phyloP scores from a whole-genome alignment of 2,113 vertebrate species.

The Heteronetta atricapilla region DNA sequence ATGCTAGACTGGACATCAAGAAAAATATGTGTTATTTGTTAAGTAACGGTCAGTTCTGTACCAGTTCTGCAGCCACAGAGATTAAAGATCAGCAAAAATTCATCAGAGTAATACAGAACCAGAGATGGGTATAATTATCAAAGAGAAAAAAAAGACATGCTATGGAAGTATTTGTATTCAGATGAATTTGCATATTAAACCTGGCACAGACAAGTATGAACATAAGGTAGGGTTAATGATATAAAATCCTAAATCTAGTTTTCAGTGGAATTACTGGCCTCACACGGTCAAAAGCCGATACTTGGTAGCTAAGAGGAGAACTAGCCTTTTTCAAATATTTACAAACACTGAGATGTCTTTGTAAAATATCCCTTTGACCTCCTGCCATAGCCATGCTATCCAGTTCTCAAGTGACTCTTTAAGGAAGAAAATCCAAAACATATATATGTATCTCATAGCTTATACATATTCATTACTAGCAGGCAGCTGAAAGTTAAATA shows the following conservation, averaged over 20 bases:
- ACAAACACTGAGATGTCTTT: neutral
- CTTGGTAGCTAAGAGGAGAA: neutral
- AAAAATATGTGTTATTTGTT: neutral
- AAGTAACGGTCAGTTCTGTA: neutral
- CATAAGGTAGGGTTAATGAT: conserved; percentile 2
- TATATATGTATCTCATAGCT: neutral
- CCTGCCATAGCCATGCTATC: neutral
- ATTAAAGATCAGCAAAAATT: neutral
- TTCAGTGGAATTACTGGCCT: neutral
- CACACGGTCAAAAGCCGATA: conserved; percentile 1
- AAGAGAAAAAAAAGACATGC: neutral
- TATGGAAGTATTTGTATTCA: neutral
- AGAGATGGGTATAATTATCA: neutral
- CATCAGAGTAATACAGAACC: neutral
- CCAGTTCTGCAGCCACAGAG: neutral
- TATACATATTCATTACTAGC: neutral
- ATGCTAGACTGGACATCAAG: neutral
- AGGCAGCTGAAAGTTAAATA: neutral
- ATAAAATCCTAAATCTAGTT: conserved; percentile 14
- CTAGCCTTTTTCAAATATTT: neutral
- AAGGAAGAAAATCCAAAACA: neutral
- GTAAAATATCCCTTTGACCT: neutral
- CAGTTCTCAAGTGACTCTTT: neutral
- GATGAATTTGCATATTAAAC: neutral
- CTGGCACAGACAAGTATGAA: conserved; percentile 33